phyloP scores from a whole-genome alignment of 1,140 invertebrate genomes.

The Eurosta solidaginis region DNA sequence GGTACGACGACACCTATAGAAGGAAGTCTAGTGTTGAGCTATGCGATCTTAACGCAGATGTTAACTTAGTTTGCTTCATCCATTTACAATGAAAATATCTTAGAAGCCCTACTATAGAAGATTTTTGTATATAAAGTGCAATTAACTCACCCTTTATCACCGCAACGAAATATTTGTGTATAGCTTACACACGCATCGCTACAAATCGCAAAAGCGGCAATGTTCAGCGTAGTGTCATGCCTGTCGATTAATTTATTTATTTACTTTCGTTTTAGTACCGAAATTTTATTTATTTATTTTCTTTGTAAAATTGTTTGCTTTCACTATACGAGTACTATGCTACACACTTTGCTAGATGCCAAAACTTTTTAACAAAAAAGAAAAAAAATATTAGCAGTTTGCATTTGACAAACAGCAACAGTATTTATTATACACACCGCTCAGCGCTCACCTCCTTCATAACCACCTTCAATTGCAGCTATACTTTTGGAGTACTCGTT shows the following conservation, averaged over 20 bases:
- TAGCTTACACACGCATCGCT: not conserved
- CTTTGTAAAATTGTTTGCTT: not conserved
- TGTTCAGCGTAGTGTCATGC: not conserved
- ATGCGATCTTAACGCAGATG: too few species aligned
- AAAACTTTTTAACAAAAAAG: not conserved
- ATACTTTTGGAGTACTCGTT: not conserved
- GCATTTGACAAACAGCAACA: not conserved
- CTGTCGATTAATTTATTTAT: slow-evolving; percentile 20
- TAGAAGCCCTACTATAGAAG: too few species aligned
- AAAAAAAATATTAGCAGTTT: not conserved
- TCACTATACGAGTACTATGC: not conserved
- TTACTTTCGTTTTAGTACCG: not conserved
- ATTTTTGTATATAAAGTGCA: too few species aligned
- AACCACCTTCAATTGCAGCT: not conserved
- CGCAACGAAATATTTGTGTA: too few species aligned
- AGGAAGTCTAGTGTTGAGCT: too few species aligned
- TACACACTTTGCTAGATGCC: not conserved
- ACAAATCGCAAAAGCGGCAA: not conserved
- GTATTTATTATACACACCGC: not conserved
- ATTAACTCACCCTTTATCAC: too few species aligned
- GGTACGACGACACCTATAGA: too few species aligned
- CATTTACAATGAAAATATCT: too few species aligned
- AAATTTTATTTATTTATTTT: slow-evolving; percentile 15
- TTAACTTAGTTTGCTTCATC: too few species aligned
- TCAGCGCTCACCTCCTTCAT: not conserved